These are phyloP conservation scores for Syrmaticus mikado DNA, from an alignment of 2,113 vertebrate genomes.

Conservation along the genomic window DNA sequence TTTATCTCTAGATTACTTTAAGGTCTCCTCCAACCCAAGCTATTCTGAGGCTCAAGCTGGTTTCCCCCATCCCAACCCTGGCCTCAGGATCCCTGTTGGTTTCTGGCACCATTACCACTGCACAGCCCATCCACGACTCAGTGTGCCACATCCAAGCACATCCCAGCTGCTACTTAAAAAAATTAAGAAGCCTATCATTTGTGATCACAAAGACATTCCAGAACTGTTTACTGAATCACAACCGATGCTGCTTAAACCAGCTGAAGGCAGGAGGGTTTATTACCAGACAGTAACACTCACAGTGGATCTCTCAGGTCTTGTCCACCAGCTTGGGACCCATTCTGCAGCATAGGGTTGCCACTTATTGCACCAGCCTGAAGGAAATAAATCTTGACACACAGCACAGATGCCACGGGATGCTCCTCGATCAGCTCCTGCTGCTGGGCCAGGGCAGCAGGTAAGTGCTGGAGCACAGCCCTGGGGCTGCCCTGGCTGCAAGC, in stretches of 20 bases:
- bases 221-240: neutral
- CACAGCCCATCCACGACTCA: neutral
- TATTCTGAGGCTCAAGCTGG: neutral
- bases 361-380: neutral
- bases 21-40: neutral
- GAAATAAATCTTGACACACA: accelerated
- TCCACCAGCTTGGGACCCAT: neutral
- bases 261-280: neutral
- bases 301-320: neutral
- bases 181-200: neutral
- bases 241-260: neutral
- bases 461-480: neutral
- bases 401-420: accelerated
- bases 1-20: neutral
- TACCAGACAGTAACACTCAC: too few relatives aligned
- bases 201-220: neutral
- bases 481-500: neutral
- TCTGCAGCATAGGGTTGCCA: neutral
- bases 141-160: neutral
- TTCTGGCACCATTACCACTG: too few relatives aligned
- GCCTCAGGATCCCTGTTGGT: too few relatives aligned
- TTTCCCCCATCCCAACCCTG: neutral
- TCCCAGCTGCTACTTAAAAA: neutral
- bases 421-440: neutral
- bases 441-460: neutral